Evolutionary conservation across 2,113 vertebrate species (phyloP).

Genomic region (Bettongia penicillata): DNA sequence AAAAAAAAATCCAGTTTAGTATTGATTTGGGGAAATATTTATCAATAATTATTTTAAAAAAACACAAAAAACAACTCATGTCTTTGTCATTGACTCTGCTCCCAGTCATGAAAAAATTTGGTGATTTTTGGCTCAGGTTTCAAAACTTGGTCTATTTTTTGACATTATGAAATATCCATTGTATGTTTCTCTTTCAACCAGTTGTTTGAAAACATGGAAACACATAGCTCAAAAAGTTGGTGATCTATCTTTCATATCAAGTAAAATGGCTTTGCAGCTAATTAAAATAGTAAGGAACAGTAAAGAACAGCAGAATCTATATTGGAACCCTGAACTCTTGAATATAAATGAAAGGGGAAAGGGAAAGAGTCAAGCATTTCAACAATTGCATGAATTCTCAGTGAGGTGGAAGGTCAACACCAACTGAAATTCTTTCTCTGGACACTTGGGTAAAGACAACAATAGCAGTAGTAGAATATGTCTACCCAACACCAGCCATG

Average conservation of each 20-base stretch:
- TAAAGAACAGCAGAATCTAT: neutral
- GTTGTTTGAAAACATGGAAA: neutral
- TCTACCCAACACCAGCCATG: neutral
- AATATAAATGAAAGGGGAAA: neutral
- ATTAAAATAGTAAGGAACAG: neutral
- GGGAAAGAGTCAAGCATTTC: neutral
- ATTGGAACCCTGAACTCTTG: neutral
- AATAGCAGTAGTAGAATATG: neutral
- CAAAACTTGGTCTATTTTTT: neutral
- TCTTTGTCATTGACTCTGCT: neutral
- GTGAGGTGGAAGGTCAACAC: neutral
- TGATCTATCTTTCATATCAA: neutral
- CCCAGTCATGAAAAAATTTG: neutral
- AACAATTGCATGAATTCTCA: neutral
- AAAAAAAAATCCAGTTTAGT: neutral
- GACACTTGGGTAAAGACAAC: neutral
- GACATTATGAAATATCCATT: neutral
- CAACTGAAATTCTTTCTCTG: neutral
- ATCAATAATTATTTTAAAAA: neutral
- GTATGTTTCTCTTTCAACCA: neutral
- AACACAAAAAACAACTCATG: neutral
- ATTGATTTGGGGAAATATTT: neutral
- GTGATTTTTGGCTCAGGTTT: neutral
- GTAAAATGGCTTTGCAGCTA: neutral
- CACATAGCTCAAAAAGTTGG: neutral